Base-by-base conservation (phyloP, 2,113 vertebrate genomes). In the Colaptes auratus region DNA sequence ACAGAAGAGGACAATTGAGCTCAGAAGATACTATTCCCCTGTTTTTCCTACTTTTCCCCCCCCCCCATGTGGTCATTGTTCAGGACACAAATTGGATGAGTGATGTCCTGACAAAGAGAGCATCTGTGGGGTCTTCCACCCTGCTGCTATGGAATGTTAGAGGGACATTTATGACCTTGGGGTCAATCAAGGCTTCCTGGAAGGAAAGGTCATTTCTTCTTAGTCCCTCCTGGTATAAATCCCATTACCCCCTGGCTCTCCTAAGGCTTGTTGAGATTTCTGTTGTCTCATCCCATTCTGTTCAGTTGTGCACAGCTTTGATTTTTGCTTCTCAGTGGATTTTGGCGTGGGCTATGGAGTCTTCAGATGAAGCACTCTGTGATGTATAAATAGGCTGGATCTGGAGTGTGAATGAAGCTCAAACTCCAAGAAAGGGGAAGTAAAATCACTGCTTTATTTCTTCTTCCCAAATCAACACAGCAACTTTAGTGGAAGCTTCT, bases 21-120 rank as follows among this genome's bases (percentile, higher is more conserved):
- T 21, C 6, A 25, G 28, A 12, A 53, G 46, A 5, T 6, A 5
- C 2, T 13, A 9, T 39, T 87, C 39, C 27, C 4, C 61, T 46
- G 21, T 0, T 19, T 27, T 23, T 11, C 28, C n/a, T 66, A 11
- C 23, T 14, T 39, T 39, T 39, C 39, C 39, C n/a, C n/a, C n/a
- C 39, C 39, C 39, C 15, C 7, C 27, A 8, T 9, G 28, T 19
- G 6, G 15, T 30, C 15, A 1, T 20, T 6, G 0, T 17, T 61
- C 30, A 55, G 44, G 70, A 44, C 4, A 2, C 23, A 30, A 39
- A 44, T 28, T 0, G 0, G 25, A 8, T 14, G 35, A 7, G 25
- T 11, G 10, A 69, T n/a, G 15, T 12, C 7, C 17, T 8, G 33
- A 17, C 33, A 48, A 24, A 14, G 16, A 12, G 13, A 63, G 12